Conservation (phyloP, 2,888 invertebrate genomes). For the Ormyrus thymus region DNA sequence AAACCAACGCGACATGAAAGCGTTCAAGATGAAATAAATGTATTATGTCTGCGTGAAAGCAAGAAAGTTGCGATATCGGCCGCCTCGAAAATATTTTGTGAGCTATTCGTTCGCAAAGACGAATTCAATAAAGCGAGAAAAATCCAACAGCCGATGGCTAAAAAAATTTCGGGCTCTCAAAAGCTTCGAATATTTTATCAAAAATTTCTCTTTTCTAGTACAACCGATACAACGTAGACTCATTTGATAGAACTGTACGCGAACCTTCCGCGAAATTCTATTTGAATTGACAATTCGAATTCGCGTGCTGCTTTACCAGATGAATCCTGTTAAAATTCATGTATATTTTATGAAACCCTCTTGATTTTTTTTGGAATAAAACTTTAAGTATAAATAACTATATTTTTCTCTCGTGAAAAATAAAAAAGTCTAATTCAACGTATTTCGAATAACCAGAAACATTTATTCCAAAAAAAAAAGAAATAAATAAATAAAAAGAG, state of each 20-base stretch:
- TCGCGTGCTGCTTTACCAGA: background rate
- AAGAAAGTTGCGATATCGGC: background rate
- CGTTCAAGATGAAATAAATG: slow-evolving; percentile 10
- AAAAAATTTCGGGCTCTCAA: background rate
- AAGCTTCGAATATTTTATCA: slow-evolving; percentile 26
- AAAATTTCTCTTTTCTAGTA: background rate
- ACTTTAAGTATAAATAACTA: background rate
- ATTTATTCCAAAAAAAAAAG: slow-evolving; percentile 17
- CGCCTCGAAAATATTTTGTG: slow-evolving; percentile 32
- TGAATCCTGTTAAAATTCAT: too few species aligned
- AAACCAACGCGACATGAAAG: background rate
- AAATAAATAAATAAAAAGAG: background rate
- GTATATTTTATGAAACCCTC: background rate
- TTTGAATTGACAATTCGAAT: background rate
- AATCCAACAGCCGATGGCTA: background rate
- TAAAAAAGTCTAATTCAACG: too few species aligned
- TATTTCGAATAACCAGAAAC: background rate
- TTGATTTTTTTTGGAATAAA: slow-evolving; percentile 12
- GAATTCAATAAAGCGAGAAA: slow-evolving; percentile 7
- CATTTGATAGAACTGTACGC: slow-evolving; percentile 2
- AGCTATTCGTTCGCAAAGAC: background rate
- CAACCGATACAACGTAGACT: background rate
- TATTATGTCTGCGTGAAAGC: slow-evolving; percentile 11
- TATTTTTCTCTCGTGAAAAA: slow-evolving; percentile 17
- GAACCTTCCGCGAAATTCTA: background rate